Percentiles rank a stretch among this genome's conserved stretches.
Evolutionary conservation across 2,888 invertebrate genomes (phyloP).

Genomic region (Isoperla grammatica): DNA sequence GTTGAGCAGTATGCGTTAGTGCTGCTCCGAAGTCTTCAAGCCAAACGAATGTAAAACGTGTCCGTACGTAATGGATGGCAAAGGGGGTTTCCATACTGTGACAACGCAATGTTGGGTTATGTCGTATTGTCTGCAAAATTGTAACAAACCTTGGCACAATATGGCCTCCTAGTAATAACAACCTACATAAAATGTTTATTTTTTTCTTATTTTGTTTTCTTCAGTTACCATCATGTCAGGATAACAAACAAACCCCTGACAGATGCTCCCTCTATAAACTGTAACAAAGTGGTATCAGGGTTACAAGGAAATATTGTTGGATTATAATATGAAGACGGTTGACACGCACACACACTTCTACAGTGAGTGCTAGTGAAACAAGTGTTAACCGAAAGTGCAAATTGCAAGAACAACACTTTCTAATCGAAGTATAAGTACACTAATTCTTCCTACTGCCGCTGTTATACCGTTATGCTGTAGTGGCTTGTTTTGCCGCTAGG

Average conservation of each 20-base stretch:
- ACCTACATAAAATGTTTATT: conserved; percentile 27
- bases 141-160: conserved; percentile 29
- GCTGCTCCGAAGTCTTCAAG: not conserved
- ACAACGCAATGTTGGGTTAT: conserved; percentile 15
- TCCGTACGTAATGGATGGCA: not conserved
- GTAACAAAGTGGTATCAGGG: conserved; percentile 24
- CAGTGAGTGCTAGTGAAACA: conserved; percentile 3
- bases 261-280: conserved; percentile 25
- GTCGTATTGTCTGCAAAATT: conserved; percentile 30
- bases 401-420: conserved; percentile 26
- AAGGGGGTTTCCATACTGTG: conserved; percentile 2
- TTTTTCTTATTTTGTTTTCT: conserved; percentile 26
- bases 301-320: conserved; percentile 8
- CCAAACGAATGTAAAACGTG: conserved; percentile 6
- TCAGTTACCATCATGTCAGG: conserved; percentile 24
- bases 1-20: not conserved
- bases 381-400: conserved; percentile 13
- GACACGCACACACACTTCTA: conserved; percentile 10
- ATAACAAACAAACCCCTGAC: conserved; percentile 29
- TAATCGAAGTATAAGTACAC: conserved; percentile 15
- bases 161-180: conserved; percentile 29
- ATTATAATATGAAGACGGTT: conserved; percentile 12
- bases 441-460: not conserved
- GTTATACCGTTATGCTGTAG: conserved; percentile 5
- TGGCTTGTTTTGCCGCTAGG: conserved; percentile 19